These are phyloP conservation scores for Aldabrachelys gigantea DNA, from an alignment of 2,113 vertebrate genomes.

Conservation along the genomic window DNA sequence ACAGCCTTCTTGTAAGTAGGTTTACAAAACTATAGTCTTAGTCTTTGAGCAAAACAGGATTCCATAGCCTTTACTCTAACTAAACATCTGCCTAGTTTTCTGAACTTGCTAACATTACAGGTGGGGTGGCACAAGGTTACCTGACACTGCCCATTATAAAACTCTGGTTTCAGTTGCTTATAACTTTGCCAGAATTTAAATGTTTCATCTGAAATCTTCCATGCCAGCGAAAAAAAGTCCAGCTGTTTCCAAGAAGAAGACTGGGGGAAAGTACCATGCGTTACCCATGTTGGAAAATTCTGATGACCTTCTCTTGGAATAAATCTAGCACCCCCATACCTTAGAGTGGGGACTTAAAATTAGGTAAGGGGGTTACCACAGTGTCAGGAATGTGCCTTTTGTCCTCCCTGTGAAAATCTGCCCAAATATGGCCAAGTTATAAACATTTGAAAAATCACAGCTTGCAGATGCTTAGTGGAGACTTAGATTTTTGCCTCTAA, in stretches of 20 bases:
- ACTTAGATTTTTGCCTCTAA: neutral
- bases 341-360: neutral
- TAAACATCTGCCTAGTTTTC: neutral
- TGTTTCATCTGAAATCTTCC: neutral
- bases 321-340: neutral
- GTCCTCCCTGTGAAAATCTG: neutral
- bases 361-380: neutral
- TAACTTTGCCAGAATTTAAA: neutral
- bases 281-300: neutral
- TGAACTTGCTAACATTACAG: rapidly evolving
- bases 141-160: neutral
- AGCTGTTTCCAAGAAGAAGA: neutral
- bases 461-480: rapidly evolving
- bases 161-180: neutral
- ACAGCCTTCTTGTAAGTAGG: neutral
- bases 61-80: neutral
- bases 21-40: neutral
- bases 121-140: neutral
- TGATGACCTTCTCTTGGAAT: neutral
- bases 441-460: conserved; percentile 8
- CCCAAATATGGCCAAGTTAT: neutral
- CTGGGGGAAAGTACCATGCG: neutral
- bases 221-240: neutral
- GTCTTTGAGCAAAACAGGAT: neutral
- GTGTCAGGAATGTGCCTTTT: neutral